Base-by-base conservation (phyloP, 2,113 vertebrate species). In the Maccullochella peelii region DNA sequence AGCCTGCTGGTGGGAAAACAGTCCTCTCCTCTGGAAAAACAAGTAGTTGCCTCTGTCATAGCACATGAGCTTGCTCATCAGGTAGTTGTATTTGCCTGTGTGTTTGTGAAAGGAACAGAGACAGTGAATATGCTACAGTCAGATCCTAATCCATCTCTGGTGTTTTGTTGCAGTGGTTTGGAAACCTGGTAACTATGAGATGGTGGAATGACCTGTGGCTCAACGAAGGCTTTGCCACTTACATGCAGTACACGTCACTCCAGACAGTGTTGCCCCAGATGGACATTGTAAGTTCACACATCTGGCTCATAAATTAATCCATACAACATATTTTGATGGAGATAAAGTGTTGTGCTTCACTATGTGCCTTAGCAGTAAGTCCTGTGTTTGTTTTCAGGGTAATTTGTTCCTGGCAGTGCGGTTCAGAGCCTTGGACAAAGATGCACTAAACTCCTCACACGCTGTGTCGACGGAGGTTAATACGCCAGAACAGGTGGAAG, bases 161-260 rank as follows among this genome's bases (percentile, higher is more conserved):
- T 84, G 14, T 20, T 86, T 8, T 86, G 27, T 89, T 58, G 0
- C 83, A 99, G 98, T 99, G 98, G 98, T 99, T 99, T 95, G 98
- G 98, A 76, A 98, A 99, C 89, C 88, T 99, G 68, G 98, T 99
- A 38, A 99, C 98, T 38, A 99, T 99, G 97, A 94, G 96, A 38
- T 99, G 98, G 98, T 99, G 98, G 98, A 97, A 97, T 5, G 97
- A 99, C 92, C 93, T 99, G 18, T 99, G 98, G 98, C 94, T 99
- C 59, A 99, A 98, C 80, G 98, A 99, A 94, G 98, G 98, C 71
- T 99, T 99, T 95, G 98, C 98, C 16, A 98, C 98, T 0, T 99
- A 97, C 89, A 98, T 99, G 97, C 96, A 98, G 88, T 97, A 96
- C 86, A 96, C 94, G 40, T 97, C 97, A 20, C 92, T 99, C 91